Evolutionary conservation across 2,797 vertebrate species (phyloP).

Genomic region (Pipistrellus kuhlii): DNA sequence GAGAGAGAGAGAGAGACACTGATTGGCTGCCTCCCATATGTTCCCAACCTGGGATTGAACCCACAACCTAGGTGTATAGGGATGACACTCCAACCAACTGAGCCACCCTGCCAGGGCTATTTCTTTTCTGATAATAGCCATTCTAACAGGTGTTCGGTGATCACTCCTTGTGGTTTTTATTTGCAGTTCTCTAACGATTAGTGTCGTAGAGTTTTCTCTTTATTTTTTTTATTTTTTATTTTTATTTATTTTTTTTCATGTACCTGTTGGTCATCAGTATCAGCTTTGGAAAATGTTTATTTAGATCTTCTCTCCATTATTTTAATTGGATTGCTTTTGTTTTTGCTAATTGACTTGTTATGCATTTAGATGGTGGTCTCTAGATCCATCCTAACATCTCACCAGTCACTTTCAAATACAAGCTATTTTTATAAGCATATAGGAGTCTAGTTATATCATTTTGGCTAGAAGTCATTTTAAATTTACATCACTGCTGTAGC

Average conservation of each 20-base stretch:
- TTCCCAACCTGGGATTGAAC: background rate
- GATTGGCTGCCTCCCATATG: background rate
- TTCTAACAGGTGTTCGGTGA: background rate
- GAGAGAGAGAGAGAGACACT: background rate
- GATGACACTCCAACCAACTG: background rate
- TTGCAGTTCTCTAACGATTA: background rate
- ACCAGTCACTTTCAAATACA: conserved; percentile 4
- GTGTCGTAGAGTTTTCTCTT: background rate
- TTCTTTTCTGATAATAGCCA: background rate
- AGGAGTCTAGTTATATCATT: background rate
- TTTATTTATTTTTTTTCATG: background rate
- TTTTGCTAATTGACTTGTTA: background rate
- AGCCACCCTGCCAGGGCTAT: background rate
- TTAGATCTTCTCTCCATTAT: background rate
- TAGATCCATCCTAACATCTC: background rate
- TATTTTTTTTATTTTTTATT: too few relatives aligned
- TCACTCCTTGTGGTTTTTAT: background rate
- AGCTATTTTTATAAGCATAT: background rate
- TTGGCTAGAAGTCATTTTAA: conserved; percentile 27
- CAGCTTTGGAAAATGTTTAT: background rate
- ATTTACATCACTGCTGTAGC: background rate
- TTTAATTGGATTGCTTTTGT: background rate
- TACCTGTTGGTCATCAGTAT: background rate
- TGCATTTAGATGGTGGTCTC: conserved; percentile 48
- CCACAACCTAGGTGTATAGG: background rate